Evolutionary conservation across 2,113 vertebrate species (phyloP), one percentile per base, ranked within the genome.

Genomic region (Trachemys scripta): DNA sequence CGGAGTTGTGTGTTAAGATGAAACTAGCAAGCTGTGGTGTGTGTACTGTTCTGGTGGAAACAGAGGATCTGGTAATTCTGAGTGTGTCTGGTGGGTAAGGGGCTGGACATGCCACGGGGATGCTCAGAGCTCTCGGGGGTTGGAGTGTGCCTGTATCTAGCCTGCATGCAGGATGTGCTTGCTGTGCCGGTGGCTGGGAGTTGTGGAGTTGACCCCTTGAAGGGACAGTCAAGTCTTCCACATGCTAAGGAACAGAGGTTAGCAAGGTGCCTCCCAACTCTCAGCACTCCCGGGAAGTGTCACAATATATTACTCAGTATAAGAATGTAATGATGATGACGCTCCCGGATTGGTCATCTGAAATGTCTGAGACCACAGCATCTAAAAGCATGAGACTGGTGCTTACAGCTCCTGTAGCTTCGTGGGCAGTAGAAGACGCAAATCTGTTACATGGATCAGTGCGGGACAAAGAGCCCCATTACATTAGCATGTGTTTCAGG

Each of bases 401-500:
- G 38, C 10, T 79, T 10, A 3, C 38, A 50, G 47, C 53, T 76
- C 1, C 24, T 22, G 10, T 82, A 47, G 19, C 19, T 27, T 10
- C 27, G n/a, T 4, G 50, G 79, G 85, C n/a, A 50, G 31, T 24
- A 53, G 4, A 1, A 53, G 13, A 25, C 25, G 69, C 1, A 0
- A 22, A 42, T n/a, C 69, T 75, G 19, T 38, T 75, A 45, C 8
- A 38, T 29, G 72, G 22, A 84, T 5, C 6, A 11, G 35, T 42
- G 11, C 59, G 9, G 4, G 19, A 5, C 6, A 27, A 56, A 51
- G 13, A 49, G 27, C 14, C 24, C n/a, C 0, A 0, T 20, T 19
- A 27, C 29, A 17, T 75, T 20, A 2, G 1, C 42, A 1, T 2
- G 35, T 4, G 45, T 22, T 3, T 8, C 0, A 7, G 4, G 11